Evolutionary conservation across 2,113 vertebrate genomes (phyloP).

Genomic region (Hipposideros armiger): DNA sequence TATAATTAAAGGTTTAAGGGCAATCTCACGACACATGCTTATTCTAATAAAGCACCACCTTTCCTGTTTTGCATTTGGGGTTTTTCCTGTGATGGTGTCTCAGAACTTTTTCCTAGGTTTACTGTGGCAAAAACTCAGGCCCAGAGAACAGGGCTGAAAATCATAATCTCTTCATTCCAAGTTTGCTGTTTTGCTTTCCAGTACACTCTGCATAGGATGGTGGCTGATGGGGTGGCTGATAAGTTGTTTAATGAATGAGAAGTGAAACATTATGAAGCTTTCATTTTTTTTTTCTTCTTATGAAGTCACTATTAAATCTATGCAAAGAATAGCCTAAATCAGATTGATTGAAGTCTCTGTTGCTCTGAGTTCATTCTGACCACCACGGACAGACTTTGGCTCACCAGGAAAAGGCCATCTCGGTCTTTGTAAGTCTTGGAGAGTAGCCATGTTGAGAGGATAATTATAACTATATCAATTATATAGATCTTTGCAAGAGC

Average conservation of each 20-base stretch:
- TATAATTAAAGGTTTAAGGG: neutral
- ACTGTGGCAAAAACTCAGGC: neutral
- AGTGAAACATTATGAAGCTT: neutral
- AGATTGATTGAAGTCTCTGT: rapidly evolving
- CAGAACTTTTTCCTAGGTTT: neutral
- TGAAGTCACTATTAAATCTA: neutral
- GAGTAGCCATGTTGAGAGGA: neutral
- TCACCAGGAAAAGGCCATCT: rapidly evolving
- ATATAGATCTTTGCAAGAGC: neutral
- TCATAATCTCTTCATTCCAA: no score
- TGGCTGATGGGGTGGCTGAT: neutral
- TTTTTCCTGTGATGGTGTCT: neutral
- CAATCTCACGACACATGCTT: neutral
- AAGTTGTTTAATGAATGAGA: neutral
- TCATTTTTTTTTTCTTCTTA: neutral
- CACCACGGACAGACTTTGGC: rapidly evolving
- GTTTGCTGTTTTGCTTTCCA: neutral
- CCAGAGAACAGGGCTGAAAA: neutral
- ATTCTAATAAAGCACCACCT: neutral
- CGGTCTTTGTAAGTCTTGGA: neutral
- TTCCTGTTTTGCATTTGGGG: neutral
- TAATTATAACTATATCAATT: no score
- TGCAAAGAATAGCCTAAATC: neutral
- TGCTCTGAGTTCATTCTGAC: neutral
- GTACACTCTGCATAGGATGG: neutral